Conservation (phyloP, 2,888 invertebrate species). For the Apamea sordens region DNA sequence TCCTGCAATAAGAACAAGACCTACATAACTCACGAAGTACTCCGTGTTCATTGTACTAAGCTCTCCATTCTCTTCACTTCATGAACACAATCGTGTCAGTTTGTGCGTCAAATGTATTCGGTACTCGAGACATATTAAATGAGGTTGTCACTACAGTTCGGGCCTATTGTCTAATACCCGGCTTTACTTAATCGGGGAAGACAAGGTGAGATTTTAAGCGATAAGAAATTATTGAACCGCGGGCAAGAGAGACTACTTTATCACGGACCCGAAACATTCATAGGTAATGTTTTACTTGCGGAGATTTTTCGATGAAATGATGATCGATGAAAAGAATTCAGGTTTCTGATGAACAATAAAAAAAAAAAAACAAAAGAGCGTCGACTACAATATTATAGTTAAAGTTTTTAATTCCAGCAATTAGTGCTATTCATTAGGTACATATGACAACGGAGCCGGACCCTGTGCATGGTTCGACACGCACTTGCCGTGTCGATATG, state of each 20-base stretch:
- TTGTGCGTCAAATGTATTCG: slow-evolving; percentile 43
- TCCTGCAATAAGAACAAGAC: not conserved
- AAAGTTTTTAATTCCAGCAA: too few species aligned
- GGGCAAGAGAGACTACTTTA: too few species aligned
- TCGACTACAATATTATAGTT: not conserved
- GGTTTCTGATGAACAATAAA: not conserved
- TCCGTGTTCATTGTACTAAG: slow-evolving; percentile 10
- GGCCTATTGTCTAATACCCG: slow-evolving; percentile 46
- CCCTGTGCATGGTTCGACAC: too few species aligned
- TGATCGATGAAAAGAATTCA: not conserved
- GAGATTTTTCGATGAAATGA: not conserved
- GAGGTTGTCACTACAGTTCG: slow-evolving; percentile 53
- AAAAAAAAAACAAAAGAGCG: not conserved
- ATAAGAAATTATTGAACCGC: not conserved
- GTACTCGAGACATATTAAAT: slow-evolving; percentile 40
- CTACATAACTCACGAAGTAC: not conserved
- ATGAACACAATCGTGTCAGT: slow-evolving; percentile 43
- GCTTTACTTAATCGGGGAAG: slow-evolving; percentile 35
- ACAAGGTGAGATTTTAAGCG: slow-evolving; percentile 36
- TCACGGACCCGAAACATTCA: not conserved
- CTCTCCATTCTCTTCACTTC: slow-evolving; percentile 12
- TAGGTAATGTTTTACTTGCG: not conserved
- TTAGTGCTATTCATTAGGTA: too few species aligned
- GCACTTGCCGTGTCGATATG: too few species aligned
- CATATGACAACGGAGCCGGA: too few species aligned